These are phyloP conservation scores for rat (Rattus norvegicus) DNA, from an alignment of 2,113 vertebrate genomes.

Conservation along the genomic window GRCr8 NC_086028.1:87494001-87494500, in stretches of 20 bases:
- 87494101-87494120: background rate
- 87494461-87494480: background rate
- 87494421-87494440: background rate
- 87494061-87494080: background rate
- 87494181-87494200: background rate
- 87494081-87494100: background rate
- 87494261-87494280: background rate
- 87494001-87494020: background rate
- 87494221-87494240: background rate
- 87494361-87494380: background rate
- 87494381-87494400: background rate
- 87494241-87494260: background rate
- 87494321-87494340: background rate
- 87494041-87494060: background rate
- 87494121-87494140: background rate
- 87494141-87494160: background rate
- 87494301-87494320: background rate
- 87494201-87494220: background rate
- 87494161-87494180: fast-evolving
- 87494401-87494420: background rate
- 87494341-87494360: background rate
- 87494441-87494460: background rate
- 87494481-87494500: background rate
- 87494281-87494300: background rate
- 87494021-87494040: background rate